Conservation (phyloP, 2,888 invertebrate species). For the Rhopalosiphum nymphaeae region DNA sequence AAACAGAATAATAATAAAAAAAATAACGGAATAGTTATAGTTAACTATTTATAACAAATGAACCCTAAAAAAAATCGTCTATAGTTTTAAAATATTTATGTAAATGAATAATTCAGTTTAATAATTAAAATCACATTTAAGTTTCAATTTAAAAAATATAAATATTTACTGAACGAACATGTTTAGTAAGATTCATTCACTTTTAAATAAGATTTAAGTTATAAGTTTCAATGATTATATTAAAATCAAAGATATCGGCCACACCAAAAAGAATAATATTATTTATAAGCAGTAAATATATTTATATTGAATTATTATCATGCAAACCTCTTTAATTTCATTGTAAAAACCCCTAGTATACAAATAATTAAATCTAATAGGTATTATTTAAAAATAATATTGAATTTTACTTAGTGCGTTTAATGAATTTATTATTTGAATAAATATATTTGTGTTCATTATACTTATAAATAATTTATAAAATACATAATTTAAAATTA, state of each 20-base stretch:
- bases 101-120: background rate
- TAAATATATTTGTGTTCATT: background rate
- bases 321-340: background rate
- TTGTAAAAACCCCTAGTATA: background rate
- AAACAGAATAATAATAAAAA: background rate
- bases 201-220: background rate
- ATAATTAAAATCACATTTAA: slow-evolving; percentile 38
- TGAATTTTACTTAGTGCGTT: background rate
- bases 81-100: background rate
- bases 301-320: background rate
- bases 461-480: background rate
- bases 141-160: background rate
- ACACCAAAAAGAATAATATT: background rate
- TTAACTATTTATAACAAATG: slow-evolving; percentile 15
- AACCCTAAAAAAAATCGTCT: background rate
- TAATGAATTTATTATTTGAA: background rate
- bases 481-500: background rate
- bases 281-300: background rate
- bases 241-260: background rate
- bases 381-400: slow-evolving; percentile 6
- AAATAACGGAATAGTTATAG: background rate
- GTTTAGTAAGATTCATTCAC: background rate
- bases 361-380: slow-evolving; percentile 23
- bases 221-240: background rate
- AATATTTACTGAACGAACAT: background rate